Percentiles rank a stretch among this genome's conserved stretches.
These are phyloP conservation scores for Mesodorylaimus sp. DNA, from an alignment of 2,888 invertebrate genomes.

Conservation along the genomic window DNA sequence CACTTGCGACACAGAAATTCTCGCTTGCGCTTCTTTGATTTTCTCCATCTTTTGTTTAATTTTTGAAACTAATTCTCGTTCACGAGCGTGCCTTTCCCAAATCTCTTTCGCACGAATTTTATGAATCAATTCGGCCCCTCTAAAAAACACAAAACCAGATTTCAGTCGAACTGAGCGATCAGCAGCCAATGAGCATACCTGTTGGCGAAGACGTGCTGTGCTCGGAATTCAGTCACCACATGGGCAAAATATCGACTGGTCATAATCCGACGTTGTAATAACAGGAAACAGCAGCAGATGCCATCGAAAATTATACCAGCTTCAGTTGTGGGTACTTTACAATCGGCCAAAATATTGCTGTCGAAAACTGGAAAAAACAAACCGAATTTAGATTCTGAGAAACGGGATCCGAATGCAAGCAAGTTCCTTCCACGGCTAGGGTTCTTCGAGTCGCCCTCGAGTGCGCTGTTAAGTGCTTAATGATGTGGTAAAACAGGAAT, in stretches of 20 bases:
- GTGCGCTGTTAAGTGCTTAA: too few relatives aligned
- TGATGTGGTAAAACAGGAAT: too few relatives aligned
- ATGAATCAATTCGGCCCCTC: constrained; percentile 83
- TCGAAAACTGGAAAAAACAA: constrained; percentile 9
- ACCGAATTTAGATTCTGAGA: background rate
- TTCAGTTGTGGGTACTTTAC: constrained; percentile 56
- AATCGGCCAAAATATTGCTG: constrained; percentile 29
- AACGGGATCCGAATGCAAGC: background rate
- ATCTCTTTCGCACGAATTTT: constrained; percentile 68
- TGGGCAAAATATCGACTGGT: constrained; percentile 87
- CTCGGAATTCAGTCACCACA: constrained; percentile 78
- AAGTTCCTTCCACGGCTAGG: too few relatives aligned
- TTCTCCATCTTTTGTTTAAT: constrained; percentile 88
- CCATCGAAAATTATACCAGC: constrained; percentile 84
- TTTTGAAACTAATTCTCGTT: constrained; percentile 63
- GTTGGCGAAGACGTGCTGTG: constrained; percentile 75
- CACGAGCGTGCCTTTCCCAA: constrained; percentile 60
- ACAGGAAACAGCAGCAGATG: constrained; percentile 72
- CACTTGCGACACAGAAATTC: too few relatives aligned
- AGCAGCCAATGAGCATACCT: constrained; percentile 39
- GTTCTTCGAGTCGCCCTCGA: too few relatives aligned
- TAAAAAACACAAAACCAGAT: constrained; percentile 18
- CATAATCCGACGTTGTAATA: constrained; percentile 73
- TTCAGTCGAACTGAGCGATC: constrained; percentile 4
- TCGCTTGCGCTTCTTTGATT: constrained; percentile 37